These are phyloP conservation scores for Alligator mississippiensis DNA, from an alignment of 2,113 vertebrate genomes.

Conservation along the genomic window DNA sequence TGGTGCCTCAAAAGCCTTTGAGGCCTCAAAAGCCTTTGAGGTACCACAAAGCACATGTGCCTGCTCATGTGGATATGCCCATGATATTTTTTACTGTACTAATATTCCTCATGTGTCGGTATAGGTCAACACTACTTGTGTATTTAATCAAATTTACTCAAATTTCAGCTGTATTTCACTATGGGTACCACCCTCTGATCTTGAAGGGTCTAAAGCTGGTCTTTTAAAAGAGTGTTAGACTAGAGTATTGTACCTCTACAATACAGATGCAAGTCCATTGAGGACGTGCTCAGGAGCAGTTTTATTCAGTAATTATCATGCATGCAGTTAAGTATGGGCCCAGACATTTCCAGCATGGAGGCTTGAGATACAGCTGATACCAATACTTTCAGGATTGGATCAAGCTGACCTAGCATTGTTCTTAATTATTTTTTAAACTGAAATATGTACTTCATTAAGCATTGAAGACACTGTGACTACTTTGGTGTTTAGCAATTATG, in stretches of 20 bases:
- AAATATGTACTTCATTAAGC: conserved; percentile 30
- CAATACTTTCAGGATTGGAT: conserved; percentile 22
- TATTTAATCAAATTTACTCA: background rate
- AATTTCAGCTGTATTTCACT: background rate
- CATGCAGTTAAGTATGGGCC: background rate
- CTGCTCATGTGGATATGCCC: too few relatives aligned
- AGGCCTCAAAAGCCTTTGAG: too few relatives aligned
- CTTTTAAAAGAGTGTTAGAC: too few relatives aligned
- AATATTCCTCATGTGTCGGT: background rate
- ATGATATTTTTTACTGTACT: background rate
- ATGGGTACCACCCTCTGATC: background rate
- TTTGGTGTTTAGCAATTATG: background rate
- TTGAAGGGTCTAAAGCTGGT: too few relatives aligned
- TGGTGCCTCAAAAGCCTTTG: too few relatives aligned
- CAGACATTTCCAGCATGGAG: background rate
- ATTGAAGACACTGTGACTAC: conserved; percentile 24
- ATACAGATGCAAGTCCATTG: background rate
- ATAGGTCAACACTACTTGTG: background rate
- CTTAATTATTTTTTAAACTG: background rate
- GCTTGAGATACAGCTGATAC: background rate
- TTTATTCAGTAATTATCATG: background rate
- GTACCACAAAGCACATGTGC: too few relatives aligned
- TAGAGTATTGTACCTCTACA: background rate
- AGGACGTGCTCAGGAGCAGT: background rate
- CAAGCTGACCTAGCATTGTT: background rate